A percentile compares a stretch with the other conserved stretches of the same genome.
Conservation (phyloP, 2,797 vertebrate species). For the Momotus momota region DNA sequence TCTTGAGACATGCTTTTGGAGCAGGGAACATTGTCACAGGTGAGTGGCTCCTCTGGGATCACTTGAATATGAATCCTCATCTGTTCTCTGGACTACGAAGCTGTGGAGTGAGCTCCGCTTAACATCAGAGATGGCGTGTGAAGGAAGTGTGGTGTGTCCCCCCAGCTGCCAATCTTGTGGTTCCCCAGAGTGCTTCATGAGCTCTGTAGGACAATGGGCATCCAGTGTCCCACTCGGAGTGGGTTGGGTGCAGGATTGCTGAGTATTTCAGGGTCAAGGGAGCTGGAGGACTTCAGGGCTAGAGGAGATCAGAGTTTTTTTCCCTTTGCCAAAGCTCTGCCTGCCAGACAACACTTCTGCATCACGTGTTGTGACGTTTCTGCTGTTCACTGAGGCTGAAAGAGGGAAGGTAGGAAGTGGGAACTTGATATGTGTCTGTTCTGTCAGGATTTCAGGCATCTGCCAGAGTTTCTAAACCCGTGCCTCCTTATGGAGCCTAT, state of each 20-base stretch:
- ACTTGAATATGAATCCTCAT: background rate
- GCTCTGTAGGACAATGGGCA: background rate
- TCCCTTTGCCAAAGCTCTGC: background rate
- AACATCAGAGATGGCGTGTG: background rate
- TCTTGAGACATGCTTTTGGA: background rate
- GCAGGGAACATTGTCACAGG: background rate
- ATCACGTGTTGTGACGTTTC: background rate
- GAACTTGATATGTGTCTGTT: background rate
- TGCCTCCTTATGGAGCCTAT: background rate
- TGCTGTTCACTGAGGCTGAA: conserved; percentile 10
- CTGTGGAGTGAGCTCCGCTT: background rate
- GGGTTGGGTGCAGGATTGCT: background rate
- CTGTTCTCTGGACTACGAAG: background rate
- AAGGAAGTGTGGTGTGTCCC: background rate
- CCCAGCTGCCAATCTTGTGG: background rate
- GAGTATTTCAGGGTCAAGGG: background rate
- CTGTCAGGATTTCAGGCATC: background rate
- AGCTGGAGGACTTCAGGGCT: background rate
- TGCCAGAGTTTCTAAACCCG: background rate
- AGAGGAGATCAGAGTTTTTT: background rate
- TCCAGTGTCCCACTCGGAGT: background rate
- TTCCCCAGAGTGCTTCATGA: background rate
- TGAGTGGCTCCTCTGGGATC: background rate
- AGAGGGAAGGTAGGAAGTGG: background rate
- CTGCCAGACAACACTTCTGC: background rate